phyloP scores from a whole-genome alignment of 2,797 vertebrate species.

The Florisuga fusca region DNA sequence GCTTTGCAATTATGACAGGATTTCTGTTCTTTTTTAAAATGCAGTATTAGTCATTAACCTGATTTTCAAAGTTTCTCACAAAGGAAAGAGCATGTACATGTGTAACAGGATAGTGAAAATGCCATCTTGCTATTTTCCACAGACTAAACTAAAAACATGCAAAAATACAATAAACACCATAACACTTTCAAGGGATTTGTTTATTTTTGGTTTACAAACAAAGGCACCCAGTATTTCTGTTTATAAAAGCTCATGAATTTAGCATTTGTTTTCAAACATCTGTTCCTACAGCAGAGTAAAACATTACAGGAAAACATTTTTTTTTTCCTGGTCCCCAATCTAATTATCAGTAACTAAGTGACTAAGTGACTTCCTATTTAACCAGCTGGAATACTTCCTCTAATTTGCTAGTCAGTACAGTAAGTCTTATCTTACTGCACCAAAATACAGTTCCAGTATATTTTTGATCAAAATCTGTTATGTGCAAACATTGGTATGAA shows the following conservation, averaged over 20 bases:
- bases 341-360: slow-evolving; percentile 39
- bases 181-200: slow-evolving; percentile 80
- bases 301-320: slow-evolving; percentile 33
- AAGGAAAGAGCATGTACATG: background rate
- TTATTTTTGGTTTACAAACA: slow-evolving; percentile 92
- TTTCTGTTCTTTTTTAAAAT: background rate
- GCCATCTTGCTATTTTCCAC: background rate
- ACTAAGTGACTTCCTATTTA: background rate
- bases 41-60: background rate
- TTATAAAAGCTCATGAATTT: slow-evolving; percentile 78
- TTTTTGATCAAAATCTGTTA: slow-evolving; percentile 26
- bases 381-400: background rate
- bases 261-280: slow-evolving; percentile 69
- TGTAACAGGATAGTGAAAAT: too few relatives aligned
- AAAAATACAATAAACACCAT: slow-evolving; percentile 59
- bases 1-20: background rate
- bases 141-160: background rate
- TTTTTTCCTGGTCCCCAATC: slow-evolving; percentile 65
- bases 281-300: slow-evolving; percentile 62
- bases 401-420: slow-evolving; percentile 28
- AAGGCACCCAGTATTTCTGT: slow-evolving; percentile 89
- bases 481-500: slow-evolving; percentile 31
- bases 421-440: background rate
- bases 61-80: background rate
- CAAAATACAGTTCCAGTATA: slow-evolving; percentile 13